Conservation (phyloP, 2,797 vertebrate genomes). For the Cirrhinus molitorella region DNA sequence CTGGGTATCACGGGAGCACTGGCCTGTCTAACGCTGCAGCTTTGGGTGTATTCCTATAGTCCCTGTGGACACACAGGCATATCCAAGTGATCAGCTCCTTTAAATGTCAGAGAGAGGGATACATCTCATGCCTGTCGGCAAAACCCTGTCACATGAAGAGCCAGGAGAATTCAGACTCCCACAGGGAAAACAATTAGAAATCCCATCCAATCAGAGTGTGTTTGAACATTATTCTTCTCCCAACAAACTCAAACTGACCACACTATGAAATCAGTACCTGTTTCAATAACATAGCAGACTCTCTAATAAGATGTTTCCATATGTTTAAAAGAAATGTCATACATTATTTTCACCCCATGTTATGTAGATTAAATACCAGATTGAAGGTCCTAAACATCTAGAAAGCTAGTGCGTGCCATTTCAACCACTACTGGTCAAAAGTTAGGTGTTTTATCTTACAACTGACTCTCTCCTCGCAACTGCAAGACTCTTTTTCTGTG, state of each 20-base stretch:
- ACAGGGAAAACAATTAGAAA: not conserved
- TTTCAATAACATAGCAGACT: conserved; percentile 11
- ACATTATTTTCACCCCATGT: too few relatives aligned
- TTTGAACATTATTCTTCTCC: not conserved
- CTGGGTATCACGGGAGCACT: not conserved
- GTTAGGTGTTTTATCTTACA: not conserved
- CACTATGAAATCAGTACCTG: not conserved
- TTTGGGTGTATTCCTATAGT: not conserved
- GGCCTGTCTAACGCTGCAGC: conserved; percentile 1
- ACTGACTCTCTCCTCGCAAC: too few relatives aligned
- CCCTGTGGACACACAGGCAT: conserved; percentile 12
- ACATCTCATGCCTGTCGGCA: not conserved
- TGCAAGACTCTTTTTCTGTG: too few relatives aligned
- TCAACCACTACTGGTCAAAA: not conserved
- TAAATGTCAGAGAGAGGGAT: conserved; percentile 40
- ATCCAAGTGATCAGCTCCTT: conserved; percentile 15
- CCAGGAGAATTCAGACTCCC: not conserved
- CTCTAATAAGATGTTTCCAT: not conserved
- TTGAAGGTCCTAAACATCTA: not conserved
- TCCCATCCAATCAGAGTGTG: not conserved
- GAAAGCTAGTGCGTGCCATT: not conserved
- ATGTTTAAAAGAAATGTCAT: not conserved
- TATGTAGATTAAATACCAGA: not conserved
- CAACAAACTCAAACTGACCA: not conserved
- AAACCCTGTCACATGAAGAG: conserved; percentile 4